Base-by-base conservation (phyloP, 2,797 vertebrate species). In the Lagodon rhomboides region DNA sequence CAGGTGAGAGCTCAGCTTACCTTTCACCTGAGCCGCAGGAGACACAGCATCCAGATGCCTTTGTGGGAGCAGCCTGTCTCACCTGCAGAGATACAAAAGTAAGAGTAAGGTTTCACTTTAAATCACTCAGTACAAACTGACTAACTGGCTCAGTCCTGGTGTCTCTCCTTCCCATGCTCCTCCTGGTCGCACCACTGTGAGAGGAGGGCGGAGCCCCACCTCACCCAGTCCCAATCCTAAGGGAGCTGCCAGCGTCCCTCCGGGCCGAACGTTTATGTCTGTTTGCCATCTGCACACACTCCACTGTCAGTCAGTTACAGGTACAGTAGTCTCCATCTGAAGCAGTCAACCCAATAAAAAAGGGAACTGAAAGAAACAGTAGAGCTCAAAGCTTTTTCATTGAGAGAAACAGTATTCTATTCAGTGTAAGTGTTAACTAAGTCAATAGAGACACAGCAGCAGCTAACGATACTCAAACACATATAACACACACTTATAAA, bases 21-120 rank as follows among this genome's bases (percentile, higher is more conserved):
- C 93, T 93, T 95, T 93, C 89, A 93, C 87, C 92, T 91, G 86
- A 89, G 76, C 83, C 25, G 20, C 85, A 73, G 83, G 84, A 84
- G 79, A 87, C 82, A 80, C 90, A n/a, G 46, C 93, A 95, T 95
- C 84, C 88, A 93, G 89, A 81, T 77, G 73, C 87, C 80, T 89
- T 79, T 68, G 87, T 86, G 75, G 80, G 63, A 88, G 78, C 86
- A 71, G 71, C 87, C 79, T 22, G 85, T 82, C 79, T 93, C 89
- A 92, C 94, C 94, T 94, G 82, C 60, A 83, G 68, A 79, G 41
- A 82, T 20, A 86, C 46, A 82, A 62, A 87, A 75, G 63, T 81
- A 27, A 47, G 76, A 81, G 56, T 86, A 69, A 84, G 76, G 74
- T 82, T 91, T 90, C 80, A 83, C 77, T 79, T 77, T 47, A 66